phyloP scores from a whole-genome alignment of 2,888 invertebrate genomes.

The Chrysotoxum bicinctum region DNA sequence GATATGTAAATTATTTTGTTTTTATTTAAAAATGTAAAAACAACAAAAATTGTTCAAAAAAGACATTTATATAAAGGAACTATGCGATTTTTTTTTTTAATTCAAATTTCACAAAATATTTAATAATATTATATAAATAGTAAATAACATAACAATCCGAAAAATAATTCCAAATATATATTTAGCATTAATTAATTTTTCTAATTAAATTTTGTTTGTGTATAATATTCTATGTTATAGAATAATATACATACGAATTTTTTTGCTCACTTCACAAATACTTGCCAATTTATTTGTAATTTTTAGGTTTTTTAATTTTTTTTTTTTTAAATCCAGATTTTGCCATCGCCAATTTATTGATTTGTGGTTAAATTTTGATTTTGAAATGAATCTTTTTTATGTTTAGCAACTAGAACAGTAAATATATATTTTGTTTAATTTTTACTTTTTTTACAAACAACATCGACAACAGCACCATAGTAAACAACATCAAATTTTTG shows the following conservation, averaged over 20 bases:
- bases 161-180: slow-evolving; percentile 61
- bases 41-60: slow-evolving; percentile 70
- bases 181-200: slow-evolving; percentile 38
- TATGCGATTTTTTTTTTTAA: slow-evolving; percentile 20
- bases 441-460: slow-evolving; percentile 66
- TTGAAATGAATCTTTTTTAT: slow-evolving; percentile 15
- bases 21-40: slow-evolving; percentile 62
- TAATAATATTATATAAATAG: slow-evolving; percentile 25
- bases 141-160: slow-evolving; percentile 67
- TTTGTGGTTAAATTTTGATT: slow-evolving; percentile 29
- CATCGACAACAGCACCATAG: slow-evolving; percentile 73
- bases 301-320: slow-evolving; percentile 14
- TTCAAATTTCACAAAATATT: slow-evolving; percentile 39
- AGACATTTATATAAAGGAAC: slow-evolving; percentile 65
- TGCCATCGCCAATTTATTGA: slow-evolving; percentile 47
- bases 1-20: slow-evolving; percentile 14
- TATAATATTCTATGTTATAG: slow-evolving; percentile 41
- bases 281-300: slow-evolving; percentile 52
- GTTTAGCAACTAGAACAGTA: slow-evolving; percentile 40
- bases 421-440: slow-evolving; percentile 55
- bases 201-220: not conserved
- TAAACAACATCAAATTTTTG: slow-evolving; percentile 64
- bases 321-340: not conserved
- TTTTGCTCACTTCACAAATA: slow-evolving; percentile 18
- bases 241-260: slow-evolving; percentile 47